Base-by-base conservation (phyloP, 2,888 invertebrate genomes). In the Erpobdella octoculata region DNA sequence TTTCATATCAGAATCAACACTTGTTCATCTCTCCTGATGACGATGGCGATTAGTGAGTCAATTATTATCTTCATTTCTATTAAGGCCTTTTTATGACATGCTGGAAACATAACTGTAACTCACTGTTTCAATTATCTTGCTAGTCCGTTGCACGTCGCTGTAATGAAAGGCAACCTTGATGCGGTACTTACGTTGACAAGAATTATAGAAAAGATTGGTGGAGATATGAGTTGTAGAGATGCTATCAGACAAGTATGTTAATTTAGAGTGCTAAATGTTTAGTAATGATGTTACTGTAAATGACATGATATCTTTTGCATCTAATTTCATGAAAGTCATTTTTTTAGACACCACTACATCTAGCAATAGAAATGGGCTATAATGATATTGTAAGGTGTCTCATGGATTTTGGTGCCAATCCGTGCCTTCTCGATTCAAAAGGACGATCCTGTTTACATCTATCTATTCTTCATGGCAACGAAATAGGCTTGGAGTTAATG, bases 131-230 rank as follows among this genome's bases (percentile, higher is more conserved):
- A 15, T 15, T 41, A 15, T 41, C n/a, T 41, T 15, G 12, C n/a
- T n/a, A 41, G 46, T 41, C 46, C 46, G n/a, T 15, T 41, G 31
- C 62, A 62, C 31, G 31, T 62, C 12, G 62, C 62, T 62, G 62
- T 31, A n/a, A n/a, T 35, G 21, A n/a, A 62, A 62, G 35, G 35
- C 9, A 35, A 62, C 31, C 5, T 62, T 2, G 35, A 62, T 6
- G 1, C 28, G 31, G 31, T 62, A n/a, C n/a, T 28, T 18, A 6
- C n/a, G 9, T 12, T 62, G n/a, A 8, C 33, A 8, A 25, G 31
- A 35, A n/a, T 62, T n/a, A 62, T 62, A 35, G n/a, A 9, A 2
- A 8, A 35, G n/a, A 28, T 28, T 4, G 35, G 35, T 2, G 31
- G 62, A 33, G 62, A 62, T 15, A 12, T 62, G n/a, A 62, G 33